Evolutionary conservation across 2,113 vertebrate species (phyloP).

Genomic region (Willisornis vidua): DNA sequence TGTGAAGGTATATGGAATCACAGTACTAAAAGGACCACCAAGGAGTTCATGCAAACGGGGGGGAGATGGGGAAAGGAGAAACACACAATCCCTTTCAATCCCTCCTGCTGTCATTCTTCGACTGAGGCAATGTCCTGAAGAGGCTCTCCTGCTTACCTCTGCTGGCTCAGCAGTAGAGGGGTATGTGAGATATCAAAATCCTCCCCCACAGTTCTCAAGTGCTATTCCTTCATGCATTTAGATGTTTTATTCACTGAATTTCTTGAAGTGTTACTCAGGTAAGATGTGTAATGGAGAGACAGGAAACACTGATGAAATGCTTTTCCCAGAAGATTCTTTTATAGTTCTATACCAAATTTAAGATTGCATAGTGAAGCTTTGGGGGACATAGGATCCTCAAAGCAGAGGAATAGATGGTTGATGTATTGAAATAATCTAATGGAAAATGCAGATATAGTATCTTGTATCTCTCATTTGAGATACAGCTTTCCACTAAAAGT

Average conservation of each 20-base stretch:
- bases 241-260: not conserved
- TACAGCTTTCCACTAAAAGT: not conserved
- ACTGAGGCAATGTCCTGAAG: not conserved
- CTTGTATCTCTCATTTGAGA: not conserved
- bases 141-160: not conserved
- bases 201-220: not conserved
- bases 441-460: not conserved
- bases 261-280: not conserved
- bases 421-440: not conserved
- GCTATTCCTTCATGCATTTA: not conserved
- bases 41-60: not conserved
- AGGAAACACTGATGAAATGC: not conserved
- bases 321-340: not conserved
- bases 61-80: not conserved
- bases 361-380: not conserved
- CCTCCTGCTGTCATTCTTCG: fast-evolving
- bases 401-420: not conserved
- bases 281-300: not conserved
- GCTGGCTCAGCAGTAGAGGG: not conserved
- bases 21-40: not conserved
- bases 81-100: fast-evolving
- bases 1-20: not conserved
- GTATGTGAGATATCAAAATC: not conserved
- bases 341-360: not conserved
- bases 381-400: not conserved